These are phyloP conservation scores for Nymphalis c-album DNA, from an alignment of 2,888 invertebrate species.

Conservation along the genomic window DNA sequence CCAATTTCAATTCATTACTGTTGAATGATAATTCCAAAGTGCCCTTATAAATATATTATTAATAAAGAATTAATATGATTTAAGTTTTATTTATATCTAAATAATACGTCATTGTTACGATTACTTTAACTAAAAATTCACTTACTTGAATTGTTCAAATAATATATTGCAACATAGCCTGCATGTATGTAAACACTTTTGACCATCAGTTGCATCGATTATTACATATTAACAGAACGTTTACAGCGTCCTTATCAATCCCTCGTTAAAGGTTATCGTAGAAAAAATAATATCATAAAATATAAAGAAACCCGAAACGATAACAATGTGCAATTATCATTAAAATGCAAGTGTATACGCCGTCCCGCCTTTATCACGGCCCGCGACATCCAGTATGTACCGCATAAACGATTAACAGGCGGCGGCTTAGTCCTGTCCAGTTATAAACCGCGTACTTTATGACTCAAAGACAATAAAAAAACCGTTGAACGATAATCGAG, in stretches of 20 bases:
- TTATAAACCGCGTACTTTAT: slow-evolving; percentile 29
- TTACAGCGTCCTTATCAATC: not conserved
- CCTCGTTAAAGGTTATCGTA: not conserved
- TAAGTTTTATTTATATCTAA: too few species aligned
- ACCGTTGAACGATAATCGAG: slow-evolving; percentile 8
- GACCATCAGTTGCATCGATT: too few species aligned
- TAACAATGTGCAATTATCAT: slow-evolving; percentile 22
- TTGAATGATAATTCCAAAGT: too few species aligned
- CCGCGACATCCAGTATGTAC: not conserved
- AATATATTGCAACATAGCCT: too few species aligned
- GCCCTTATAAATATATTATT: too few species aligned
- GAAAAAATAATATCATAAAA: not conserved
- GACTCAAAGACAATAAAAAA: slow-evolving; percentile 15
- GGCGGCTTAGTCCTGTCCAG: slow-evolving; percentile 4
- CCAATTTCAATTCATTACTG: too few species aligned
- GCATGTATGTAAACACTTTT: too few species aligned
- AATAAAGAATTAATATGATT: too few species aligned
- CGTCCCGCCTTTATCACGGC: not conserved
- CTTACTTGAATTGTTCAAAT: too few species aligned
- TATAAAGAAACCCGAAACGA: slow-evolving; percentile 12
- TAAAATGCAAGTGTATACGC: slow-evolving; percentile 13
- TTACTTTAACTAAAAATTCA: too few species aligned
- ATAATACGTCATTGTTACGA: too few species aligned
- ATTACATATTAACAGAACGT: too few species aligned
- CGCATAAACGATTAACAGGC: not conserved